Conservation (phyloP, 2,888 invertebrate genomes). For the Lasioglossum figueresi region DNA sequence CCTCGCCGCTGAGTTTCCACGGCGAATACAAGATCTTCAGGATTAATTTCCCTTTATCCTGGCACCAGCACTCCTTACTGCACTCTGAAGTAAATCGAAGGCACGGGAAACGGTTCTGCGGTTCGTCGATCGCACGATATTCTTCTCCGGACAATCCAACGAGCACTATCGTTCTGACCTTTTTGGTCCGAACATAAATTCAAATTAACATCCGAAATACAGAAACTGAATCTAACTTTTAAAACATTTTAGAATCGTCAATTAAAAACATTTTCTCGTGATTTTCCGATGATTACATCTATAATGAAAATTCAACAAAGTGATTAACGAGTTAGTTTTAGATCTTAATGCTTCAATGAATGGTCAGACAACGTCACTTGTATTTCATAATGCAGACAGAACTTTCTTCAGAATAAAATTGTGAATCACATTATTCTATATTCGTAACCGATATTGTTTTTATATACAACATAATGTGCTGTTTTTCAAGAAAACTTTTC, state of each 20-base stretch:
- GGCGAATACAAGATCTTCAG: constrained; percentile 70
- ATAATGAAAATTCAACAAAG: too few species aligned
- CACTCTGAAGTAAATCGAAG: constrained; percentile 15
- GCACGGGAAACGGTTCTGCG: constrained; percentile 4
- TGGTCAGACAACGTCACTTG: too few species aligned
- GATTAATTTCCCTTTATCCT: constrained; percentile 73
- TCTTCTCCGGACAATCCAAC: not conserved
- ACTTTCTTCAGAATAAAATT: too few species aligned
- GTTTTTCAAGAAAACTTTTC: not conserved
- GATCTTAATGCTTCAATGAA: too few species aligned
- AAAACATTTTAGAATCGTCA: not conserved
- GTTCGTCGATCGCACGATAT: constrained; percentile 41
- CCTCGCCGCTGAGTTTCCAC: constrained; percentile 42
- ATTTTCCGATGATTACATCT: too few species aligned
- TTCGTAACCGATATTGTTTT: too few species aligned
- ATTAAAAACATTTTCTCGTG: not conserved
- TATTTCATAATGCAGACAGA: too few species aligned
- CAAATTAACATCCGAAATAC: not conserved
- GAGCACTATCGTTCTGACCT: not conserved
- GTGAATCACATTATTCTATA: too few species aligned
- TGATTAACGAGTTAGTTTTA: too few species aligned
- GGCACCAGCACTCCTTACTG: constrained; percentile 32
- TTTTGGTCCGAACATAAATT: not conserved
- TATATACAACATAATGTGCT: too few species aligned
- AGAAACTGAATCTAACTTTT: not conserved